Conservation (phyloP, 2,113 vertebrate species). For the Illadopsis cleaveri region DNA sequence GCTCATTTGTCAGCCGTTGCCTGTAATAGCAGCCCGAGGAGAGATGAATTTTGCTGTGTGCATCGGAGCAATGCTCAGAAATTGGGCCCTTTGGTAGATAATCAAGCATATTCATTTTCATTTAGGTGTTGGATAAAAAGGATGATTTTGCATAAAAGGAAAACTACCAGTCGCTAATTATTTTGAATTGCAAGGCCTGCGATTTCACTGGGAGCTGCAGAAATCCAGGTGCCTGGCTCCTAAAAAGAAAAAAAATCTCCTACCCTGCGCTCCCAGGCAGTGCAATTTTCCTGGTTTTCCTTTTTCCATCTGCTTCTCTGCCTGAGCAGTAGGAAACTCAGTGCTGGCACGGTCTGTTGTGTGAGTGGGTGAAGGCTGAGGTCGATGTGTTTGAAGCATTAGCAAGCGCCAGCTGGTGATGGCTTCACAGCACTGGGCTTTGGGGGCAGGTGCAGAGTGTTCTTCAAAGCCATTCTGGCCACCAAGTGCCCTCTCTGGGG, state of each 20-base stretch:
- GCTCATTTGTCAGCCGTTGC: neutral
- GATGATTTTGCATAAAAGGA: conserved; percentile 66
- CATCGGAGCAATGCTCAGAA: conserved; percentile 7
- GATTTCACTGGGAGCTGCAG: conserved; percentile 66
- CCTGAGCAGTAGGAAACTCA: neutral
- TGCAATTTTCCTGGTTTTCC: neutral
- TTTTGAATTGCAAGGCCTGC: conserved; percentile 42
- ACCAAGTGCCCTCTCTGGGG: neutral
- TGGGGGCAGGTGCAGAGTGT: neutral
- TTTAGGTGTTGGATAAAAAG: conserved; percentile 69
- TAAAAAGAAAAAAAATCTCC: neutral
- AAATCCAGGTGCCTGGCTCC: conserved; percentile 55
- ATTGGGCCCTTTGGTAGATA: conserved; percentile 61
- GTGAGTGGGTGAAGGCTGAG: neutral
- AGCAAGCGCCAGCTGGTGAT: neutral
- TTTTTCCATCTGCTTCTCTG: conserved; percentile 20
- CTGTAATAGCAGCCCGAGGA: neutral
- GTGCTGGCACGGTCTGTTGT: accelerated
- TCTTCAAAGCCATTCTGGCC: neutral
- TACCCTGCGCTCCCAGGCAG: neutral
- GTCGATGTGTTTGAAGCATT: neutral
- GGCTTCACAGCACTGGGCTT: neutral
- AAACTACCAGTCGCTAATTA: conserved; percentile 65
- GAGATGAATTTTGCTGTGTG: neutral
- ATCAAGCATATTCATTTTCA: conserved; percentile 69